Conservation (phyloP, 2,797 vertebrate species). For the Phrynocephalus guinanensis region DNA sequence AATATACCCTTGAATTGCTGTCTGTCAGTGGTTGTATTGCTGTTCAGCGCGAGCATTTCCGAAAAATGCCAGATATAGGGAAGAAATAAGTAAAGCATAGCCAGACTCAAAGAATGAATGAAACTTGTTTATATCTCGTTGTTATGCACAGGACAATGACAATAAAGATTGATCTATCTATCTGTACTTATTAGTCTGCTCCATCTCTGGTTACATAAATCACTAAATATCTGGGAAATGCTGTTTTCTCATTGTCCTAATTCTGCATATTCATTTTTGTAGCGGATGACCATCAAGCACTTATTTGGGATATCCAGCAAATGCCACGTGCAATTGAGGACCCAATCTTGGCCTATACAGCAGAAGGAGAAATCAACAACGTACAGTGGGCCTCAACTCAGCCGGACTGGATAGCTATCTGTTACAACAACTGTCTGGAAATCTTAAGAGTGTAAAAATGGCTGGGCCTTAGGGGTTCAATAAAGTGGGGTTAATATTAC, state of each 20-base stretch:
- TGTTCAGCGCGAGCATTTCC: not conserved
- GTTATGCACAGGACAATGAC: too few species aligned
- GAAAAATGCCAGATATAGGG: not conserved
- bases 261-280: constrained; percentile 35
- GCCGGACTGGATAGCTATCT: constrained; percentile 99
- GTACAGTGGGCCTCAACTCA: constrained; percentile 99
- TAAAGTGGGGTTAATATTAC: constrained; percentile 69
- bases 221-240: not conserved
- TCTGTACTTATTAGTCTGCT: not conserved
- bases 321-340: constrained; percentile 99
- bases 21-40: not conserved
- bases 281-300: constrained; percentile 98
- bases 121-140: too few species aligned
- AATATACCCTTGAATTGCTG: not conserved
- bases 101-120: not conserved
- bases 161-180: too few species aligned
- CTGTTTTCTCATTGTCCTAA: not conserved
- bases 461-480: constrained; percentile 37
- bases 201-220: not conserved
- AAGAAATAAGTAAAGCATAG: not conserved
- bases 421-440: constrained; percentile 99
- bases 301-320: constrained; percentile 99
- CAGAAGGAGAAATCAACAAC: constrained; percentile 98
- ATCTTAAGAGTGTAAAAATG: constrained; percentile 91
- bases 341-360: constrained; percentile 97